phyloP scores from a whole-genome alignment of 2,797 vertebrate genomes.

The Kryptopterus vitreolus region DNA sequence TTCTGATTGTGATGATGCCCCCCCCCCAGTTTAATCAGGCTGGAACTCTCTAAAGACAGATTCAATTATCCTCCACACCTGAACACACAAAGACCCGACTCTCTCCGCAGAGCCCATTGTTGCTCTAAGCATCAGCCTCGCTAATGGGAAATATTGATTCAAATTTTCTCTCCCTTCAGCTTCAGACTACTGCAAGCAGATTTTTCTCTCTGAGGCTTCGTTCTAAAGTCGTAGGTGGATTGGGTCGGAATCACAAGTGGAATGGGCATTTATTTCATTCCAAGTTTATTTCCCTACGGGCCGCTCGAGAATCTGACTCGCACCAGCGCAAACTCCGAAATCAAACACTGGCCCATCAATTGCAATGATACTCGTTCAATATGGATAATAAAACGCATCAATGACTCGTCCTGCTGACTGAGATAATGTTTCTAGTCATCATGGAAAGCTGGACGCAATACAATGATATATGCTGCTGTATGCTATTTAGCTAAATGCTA shows the following conservation, averaged over 20 bases:
- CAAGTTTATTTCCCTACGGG: slow-evolving; percentile 67
- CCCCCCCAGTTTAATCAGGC: slow-evolving; percentile 71
- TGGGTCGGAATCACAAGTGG: slow-evolving; percentile 64
- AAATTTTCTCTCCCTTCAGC: slow-evolving; percentile 62
- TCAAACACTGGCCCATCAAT: slow-evolving; percentile 32
- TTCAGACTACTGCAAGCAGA: slow-evolving; percentile 56
- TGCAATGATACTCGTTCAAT: slow-evolving; percentile 29
- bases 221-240: slow-evolving; percentile 59
- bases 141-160: slow-evolving; percentile 77
- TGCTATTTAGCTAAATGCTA: not conserved
- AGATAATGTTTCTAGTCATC: slow-evolving; percentile 28
- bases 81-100: slow-evolving; percentile 72
- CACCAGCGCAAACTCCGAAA: slow-evolving; percentile 58
- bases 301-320: slow-evolving; percentile 46
- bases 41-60: slow-evolving; percentile 72
- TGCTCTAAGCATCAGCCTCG: slow-evolving; percentile 70
- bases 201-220: slow-evolving; percentile 52
- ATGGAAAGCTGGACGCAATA: not conserved
- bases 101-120: slow-evolving; percentile 68
- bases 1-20: slow-evolving; percentile 62
- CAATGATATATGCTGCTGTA: not conserved
- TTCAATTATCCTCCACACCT: slow-evolving; percentile 75
- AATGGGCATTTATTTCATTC: slow-evolving; percentile 69
- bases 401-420: slow-evolving; percentile 16
- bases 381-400: slow-evolving; percentile 39